These are phyloP conservation scores for Phalanger gymnotis DNA, from an alignment of 2,797 vertebrate species.

Conservation along the genomic window DNA sequence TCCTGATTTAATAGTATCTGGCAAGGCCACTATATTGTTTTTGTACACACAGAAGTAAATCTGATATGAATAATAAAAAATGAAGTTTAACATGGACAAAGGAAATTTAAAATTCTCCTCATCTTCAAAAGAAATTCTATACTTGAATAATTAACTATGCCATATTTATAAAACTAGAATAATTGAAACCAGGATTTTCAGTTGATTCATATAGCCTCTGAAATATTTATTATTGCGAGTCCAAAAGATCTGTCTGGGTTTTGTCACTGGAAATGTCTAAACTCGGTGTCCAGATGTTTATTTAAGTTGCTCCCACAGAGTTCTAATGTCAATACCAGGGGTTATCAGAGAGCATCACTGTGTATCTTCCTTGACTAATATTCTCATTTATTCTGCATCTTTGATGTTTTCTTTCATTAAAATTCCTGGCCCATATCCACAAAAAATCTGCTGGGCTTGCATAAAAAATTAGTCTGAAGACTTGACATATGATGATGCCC, in stretches of 20 bases:
- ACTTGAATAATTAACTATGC: conserved; percentile 95
- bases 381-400: conserved; percentile 89
- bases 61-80: conserved; percentile 86
- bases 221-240: conserved; percentile 97
- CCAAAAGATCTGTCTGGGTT: conserved; percentile 91
- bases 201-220: conserved; percentile 92
- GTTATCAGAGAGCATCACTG: conserved; percentile 97
- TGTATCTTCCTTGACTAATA: conserved; percentile 90
- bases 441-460: conserved; percentile 84
- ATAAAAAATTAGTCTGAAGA: conserved; percentile 80
- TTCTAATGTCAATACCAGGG: conserved; percentile 91
- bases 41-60: conserved; percentile 85
- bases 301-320: conserved; percentile 91
- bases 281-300: conserved; percentile 93
- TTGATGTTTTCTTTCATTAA: conserved; percentile 92
- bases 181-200: conserved; percentile 96
- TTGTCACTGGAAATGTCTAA: conserved; percentile 93
- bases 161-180: conserved; percentile 93
- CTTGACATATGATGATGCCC: conserved; percentile 80
- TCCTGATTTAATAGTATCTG: conserved; percentile 84
- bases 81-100: conserved; percentile 85
- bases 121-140: conserved; percentile 90
- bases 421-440: conserved; percentile 86
- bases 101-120: conserved; percentile 87
- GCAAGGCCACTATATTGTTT: conserved; percentile 84